Conservation (phyloP, 2,888 invertebrate genomes). For the Ophraella communa region DNA sequence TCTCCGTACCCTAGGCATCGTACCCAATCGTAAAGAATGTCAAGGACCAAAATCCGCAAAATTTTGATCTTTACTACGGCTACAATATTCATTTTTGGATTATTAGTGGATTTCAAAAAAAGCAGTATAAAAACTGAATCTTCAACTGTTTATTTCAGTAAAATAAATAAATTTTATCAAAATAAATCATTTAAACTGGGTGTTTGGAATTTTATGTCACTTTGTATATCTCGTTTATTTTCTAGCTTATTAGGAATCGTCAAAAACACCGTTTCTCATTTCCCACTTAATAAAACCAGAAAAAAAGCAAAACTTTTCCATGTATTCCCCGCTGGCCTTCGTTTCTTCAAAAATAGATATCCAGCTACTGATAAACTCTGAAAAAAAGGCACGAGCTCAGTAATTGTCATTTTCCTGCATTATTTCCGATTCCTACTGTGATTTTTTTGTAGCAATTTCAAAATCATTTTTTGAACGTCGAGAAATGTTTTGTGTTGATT, state of each 20-base stretch:
- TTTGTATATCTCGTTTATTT: not conserved
- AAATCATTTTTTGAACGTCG: conserved; percentile 53
- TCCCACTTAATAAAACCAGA: conserved; percentile 4
- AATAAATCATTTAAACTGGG: no score
- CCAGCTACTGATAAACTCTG: conserved; percentile 10
- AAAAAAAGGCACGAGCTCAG: conserved; percentile 33
- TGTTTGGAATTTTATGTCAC: no score
- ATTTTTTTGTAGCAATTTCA: conserved; percentile 50
- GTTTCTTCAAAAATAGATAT: conserved; percentile 29
- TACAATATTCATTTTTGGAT: no score
- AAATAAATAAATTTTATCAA: no score
- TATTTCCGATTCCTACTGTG: conserved; percentile 53
- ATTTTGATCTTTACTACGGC: no score
- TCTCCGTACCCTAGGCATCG: no score
- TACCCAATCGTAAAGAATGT: no score
- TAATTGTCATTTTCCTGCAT: conserved; percentile 58
- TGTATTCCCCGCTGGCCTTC: conserved; percentile 5
- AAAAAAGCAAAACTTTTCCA: conserved; percentile 14
- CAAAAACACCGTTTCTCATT: conserved; percentile 9
- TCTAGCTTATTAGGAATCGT: not conserved
- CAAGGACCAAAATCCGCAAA: no score
- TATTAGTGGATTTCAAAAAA: no score
- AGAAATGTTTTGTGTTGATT: conserved; percentile 56
- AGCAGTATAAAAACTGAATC: no score
- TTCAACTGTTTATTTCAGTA: no score